Percentiles rank a stretch among this genome's conserved stretches.
These are phyloP conservation scores for Drosophila planitibia DNA, from an alignment of 2,888 invertebrate genomes.

Conservation along the genomic window DNA sequence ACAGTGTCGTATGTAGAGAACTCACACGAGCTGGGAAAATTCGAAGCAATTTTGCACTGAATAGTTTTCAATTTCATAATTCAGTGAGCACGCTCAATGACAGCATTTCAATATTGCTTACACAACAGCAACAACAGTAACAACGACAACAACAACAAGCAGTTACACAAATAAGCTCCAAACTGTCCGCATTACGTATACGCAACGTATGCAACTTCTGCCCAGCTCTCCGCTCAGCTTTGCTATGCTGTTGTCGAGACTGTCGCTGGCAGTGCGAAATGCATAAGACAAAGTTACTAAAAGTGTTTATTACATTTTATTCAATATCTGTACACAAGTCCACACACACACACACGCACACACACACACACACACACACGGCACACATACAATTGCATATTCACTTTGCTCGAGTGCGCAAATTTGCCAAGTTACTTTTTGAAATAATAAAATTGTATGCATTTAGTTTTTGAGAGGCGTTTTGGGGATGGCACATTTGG, in stretches of 20 bases:
- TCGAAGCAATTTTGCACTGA: slow-evolving; percentile 77
- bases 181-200: slow-evolving; percentile 68
- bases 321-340: slow-evolving; percentile 68
- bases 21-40: slow-evolving; percentile 63
- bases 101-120: slow-evolving; percentile 79
- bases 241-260: slow-evolving; percentile 27
- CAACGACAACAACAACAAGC: slow-evolving; percentile 17
- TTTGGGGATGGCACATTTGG: neutral
- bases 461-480: slow-evolving; percentile 52
- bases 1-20: slow-evolving; percentile 26
- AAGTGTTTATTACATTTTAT: slow-evolving; percentile 80
- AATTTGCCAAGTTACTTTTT: slow-evolving; percentile 72
- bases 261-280: slow-evolving; percentile 55
- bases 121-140: slow-evolving; percentile 51
- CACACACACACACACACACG: slow-evolving; percentile 11
- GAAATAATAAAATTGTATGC: slow-evolving; percentile 76
- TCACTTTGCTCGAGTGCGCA: slow-evolving; percentile 59
- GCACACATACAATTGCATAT: slow-evolving; percentile 18
- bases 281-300: slow-evolving; percentile 78
- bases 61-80: slow-evolving; percentile 84
- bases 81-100: slow-evolving; percentile 82
- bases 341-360: slow-evolving; percentile 17
- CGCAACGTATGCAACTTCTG: slow-evolving; percentile 58
- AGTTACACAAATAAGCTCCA: slow-evolving; percentile 54
- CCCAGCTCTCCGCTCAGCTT: slow-evolving; percentile 10